Percentiles rank a stretch among this genome's conserved stretches.
Conservation (phyloP, 2,113 vertebrate species). For the Coturnix japonica region DNA sequence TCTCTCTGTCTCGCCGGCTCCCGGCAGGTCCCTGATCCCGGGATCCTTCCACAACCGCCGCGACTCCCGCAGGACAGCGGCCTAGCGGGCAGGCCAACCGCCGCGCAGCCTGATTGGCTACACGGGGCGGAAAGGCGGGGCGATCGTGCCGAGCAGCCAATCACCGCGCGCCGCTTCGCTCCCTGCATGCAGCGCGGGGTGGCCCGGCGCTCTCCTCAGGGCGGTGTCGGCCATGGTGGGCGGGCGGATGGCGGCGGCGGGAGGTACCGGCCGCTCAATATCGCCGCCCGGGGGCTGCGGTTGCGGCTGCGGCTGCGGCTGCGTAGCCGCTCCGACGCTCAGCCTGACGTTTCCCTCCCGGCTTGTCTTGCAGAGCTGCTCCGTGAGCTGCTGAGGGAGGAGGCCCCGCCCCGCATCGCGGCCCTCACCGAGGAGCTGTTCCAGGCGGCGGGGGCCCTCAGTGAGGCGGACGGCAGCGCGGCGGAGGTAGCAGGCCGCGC, state of each 20-base stretch:
- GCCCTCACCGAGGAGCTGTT: conserved; percentile 83
- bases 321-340: too few species aligned
- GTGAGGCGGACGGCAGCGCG: conserved; percentile 27
- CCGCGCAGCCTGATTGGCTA: background rate
- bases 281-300: fast-evolving
- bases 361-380: conserved; percentile 74
- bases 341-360: too few species aligned
- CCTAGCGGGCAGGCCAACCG: fast-evolving
- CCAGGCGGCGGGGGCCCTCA: conserved; percentile 64
- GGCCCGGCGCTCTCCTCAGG: too few species aligned
- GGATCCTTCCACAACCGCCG: background rate
- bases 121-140: background rate
- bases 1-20: background rate
- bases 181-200: fast-evolving
- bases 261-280: background rate
- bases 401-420: conserved; percentile 45
- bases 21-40: background rate
- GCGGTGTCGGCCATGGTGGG: fast-evolving
- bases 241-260: fast-evolving
- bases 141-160: fast-evolving
- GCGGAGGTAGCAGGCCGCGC: background rate
- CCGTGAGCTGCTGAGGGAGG: conserved; percentile 73
- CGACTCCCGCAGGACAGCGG: background rate
- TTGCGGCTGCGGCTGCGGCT: too few species aligned
- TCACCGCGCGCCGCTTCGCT: background rate